A percentile compares a stretch with the other conserved stretches of the same genome.
phyloP scores from a whole-genome alignment of 2,888 invertebrate species.

The Flabesymbios commensalis region DNA sequence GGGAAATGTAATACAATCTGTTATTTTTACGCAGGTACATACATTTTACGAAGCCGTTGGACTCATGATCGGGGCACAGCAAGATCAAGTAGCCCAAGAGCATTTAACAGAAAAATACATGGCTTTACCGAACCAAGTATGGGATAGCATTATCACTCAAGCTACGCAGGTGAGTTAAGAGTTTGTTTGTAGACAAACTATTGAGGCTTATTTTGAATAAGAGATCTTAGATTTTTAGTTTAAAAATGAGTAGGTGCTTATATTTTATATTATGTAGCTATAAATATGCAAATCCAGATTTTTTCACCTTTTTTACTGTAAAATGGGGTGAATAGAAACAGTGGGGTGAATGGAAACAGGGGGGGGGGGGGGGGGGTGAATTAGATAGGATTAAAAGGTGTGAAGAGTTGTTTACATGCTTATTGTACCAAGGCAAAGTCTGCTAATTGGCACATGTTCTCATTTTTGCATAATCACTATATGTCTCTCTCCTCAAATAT shows the following conservation, averaged over 20 bases:
- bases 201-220: not conserved
- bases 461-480: no score
- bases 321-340: not conserved
- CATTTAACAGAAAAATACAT: slow-evolving; percentile 96
- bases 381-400: no score
- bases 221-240: not conserved
- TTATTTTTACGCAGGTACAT: slow-evolving; percentile 75
- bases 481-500: no score
- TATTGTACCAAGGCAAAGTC: no score
- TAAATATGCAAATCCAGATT: not conserved
- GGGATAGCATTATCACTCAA: slow-evolving; percentile 97
- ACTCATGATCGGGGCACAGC: slow-evolving; percentile 96
- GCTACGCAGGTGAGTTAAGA: slow-evolving; percentile 74
- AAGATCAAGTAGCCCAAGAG: slow-evolving; percentile 88
- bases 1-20: no score
- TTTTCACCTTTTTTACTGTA: not conserved
- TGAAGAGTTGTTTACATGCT: no score
- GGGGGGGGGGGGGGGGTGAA: no score
- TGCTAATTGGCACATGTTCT: no score
- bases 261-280: not conserved
- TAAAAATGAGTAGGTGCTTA: not conserved
- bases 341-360: no score
- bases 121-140: slow-evolving; percentile 93
- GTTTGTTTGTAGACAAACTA: not conserved
- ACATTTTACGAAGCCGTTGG: slow-evolving; percentile 99